These are phyloP conservation scores for Nemotelus pantherinus DNA, from an alignment of 2,888 invertebrate species.

Conservation along the genomic window DNA sequence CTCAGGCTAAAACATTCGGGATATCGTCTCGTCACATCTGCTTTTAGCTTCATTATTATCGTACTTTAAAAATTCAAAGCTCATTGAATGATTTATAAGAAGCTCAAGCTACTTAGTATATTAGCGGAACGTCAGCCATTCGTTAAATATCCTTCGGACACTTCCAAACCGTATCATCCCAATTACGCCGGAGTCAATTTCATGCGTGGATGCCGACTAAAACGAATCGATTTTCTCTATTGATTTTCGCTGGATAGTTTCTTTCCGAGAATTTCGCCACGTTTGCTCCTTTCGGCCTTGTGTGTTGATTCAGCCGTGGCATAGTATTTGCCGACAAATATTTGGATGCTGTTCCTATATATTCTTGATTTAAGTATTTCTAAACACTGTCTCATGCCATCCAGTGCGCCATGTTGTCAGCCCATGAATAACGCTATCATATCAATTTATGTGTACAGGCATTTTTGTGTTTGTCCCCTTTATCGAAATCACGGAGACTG, in stretches of 20 bases:
- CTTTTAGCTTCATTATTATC: constrained; percentile 5
- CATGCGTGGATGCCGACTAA: background rate
- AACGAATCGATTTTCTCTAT: constrained; percentile 5
- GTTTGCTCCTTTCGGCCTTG: background rate
- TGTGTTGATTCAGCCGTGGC: background rate
- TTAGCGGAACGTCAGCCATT: background rate
- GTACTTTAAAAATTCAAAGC: constrained; percentile 8
- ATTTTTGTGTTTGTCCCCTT: background rate
- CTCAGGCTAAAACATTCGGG: too few relatives aligned
- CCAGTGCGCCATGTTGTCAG: background rate
- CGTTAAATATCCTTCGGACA: constrained; percentile 9
- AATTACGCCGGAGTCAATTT: constrained; percentile 2
- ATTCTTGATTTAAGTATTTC: constrained; percentile 9
- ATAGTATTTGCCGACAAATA: constrained; percentile 1
- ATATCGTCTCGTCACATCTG: background rate
- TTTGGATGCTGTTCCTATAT: background rate
- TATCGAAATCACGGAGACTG: constrained; percentile 13
- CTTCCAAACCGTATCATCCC: background rate
- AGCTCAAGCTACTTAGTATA: background rate
- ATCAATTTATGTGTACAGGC: background rate
- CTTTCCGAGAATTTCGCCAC: background rate
- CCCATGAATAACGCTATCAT: background rate
- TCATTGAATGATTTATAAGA: constrained; percentile 17
- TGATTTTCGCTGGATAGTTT: constrained; percentile 14
- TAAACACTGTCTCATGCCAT: background rate